Evolutionary conservation across 1,140 invertebrate species (phyloP).

Genomic region (Ceratina calcarata): DNA sequence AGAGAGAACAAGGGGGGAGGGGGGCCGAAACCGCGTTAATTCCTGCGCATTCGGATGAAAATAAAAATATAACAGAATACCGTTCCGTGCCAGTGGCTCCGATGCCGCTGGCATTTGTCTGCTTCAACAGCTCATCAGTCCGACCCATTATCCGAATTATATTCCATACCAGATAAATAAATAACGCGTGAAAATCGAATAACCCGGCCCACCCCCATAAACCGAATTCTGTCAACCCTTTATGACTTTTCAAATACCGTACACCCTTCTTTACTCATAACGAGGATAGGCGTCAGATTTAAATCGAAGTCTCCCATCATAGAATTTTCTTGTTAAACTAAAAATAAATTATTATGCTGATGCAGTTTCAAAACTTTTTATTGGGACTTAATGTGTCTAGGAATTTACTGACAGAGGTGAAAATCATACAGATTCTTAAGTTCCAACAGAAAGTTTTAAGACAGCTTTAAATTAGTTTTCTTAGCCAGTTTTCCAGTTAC

Average conservation of each 20-base stretch:
- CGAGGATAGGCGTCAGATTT: too few species aligned
- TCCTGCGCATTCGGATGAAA: slow-evolving; percentile 55
- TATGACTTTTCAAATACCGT: background rate
- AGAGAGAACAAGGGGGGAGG: background rate
- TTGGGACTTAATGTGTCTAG: too few species aligned
- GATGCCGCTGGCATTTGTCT: slow-evolving; percentile 39
- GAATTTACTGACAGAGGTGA: too few species aligned
- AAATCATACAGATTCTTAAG: too few species aligned
- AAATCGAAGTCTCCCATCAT: too few species aligned
- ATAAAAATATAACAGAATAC: slow-evolving; percentile 57
- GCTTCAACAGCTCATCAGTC: slow-evolving; percentile 45
- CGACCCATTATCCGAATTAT: slow-evolving; percentile 49
- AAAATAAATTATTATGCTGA: too few species aligned
- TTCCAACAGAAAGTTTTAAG: too few species aligned
- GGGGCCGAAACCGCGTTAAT: slow-evolving; percentile 45
- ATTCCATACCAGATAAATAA: slow-evolving; percentile 36
- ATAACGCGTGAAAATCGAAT: slow-evolving; percentile 19
- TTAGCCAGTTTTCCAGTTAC: too few species aligned
- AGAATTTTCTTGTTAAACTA: too few species aligned
- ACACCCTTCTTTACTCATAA: too few species aligned
- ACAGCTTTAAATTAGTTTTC: too few species aligned
- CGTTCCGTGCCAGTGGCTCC: slow-evolving; percentile 53
- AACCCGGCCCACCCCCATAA: background rate
- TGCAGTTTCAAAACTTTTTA: too few species aligned
- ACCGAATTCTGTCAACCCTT: background rate